Evolutionary conservation across 2,113 vertebrate genomes (phyloP), one percentile per base, ranked within the genome.

Genomic region (Ptychochromis oligacanthus): DNA sequence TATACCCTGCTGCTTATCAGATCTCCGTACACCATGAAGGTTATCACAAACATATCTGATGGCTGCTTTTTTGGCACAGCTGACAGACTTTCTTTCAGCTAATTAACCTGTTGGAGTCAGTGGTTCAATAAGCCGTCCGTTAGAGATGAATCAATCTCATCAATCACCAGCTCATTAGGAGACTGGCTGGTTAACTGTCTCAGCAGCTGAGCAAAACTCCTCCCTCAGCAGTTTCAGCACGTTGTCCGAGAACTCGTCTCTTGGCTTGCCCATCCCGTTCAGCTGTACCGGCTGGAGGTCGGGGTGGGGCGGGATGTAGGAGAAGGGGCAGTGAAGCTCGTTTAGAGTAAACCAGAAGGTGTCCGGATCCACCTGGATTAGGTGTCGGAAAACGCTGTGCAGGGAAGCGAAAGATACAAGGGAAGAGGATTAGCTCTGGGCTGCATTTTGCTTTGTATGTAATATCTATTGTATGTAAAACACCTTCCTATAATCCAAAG

Each of bases 361-460:
- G 82, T 99, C 98, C 0, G 97, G 96, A 80, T 99, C 98, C 72
- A 97, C 58, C 9, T 92, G 94, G 94, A 96, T 96, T 82, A 99
- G 36, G 74, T 96, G 95, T 28, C 89, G 95, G 93, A 99, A 99
- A 77, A 98, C 96, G 1, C 98, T 99, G 86, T 15, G 20, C 13
- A 28, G 49, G 60, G 14, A 43, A 43, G 31, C 7, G 17, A 46
- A 22, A 58, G 38, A 82, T 3, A n/a, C 24, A 65, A 2, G 4
- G 22, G 38, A 22, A 79, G 15, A 83, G 22, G 83, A 65, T 83
- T 80, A 85, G 20, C 56, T 75, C 12, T 3, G 38, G 12, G 70
- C 28, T 70, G 46, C 7, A 15, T 65, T 81, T 70, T 57, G 28
- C 40, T 62, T n/a, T 38, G n/a, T 77, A 31, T 20, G 13, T 11